Conservation (phyloP, 2,888 invertebrate species). For the Liodrosophila aerea region DNA sequence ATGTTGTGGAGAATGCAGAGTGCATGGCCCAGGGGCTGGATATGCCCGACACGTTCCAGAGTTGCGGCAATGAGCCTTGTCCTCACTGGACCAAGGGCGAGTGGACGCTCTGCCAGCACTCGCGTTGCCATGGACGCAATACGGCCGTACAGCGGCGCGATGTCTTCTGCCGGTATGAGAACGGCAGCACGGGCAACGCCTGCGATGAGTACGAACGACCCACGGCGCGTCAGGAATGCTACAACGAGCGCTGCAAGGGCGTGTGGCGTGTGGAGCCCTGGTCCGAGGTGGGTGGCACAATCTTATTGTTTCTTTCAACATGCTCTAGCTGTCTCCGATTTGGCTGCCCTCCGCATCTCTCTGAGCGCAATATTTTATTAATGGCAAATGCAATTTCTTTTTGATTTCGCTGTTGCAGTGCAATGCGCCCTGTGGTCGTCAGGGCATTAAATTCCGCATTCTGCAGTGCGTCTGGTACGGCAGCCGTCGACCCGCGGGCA, state of each 20-base stretch:
- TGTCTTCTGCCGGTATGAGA: slow-evolving; percentile 83
- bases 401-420: slow-evolving; percentile 85
- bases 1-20: slow-evolving; percentile 85
- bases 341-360: background rate
- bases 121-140: slow-evolving; percentile 89
- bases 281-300: slow-evolving; percentile 89
- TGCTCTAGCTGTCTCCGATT: no score
- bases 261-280: slow-evolving; percentile 96
- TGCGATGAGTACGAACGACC: slow-evolving; percentile 91
- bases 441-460: slow-evolving; percentile 93
- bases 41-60: slow-evolving; percentile 86
- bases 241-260: slow-evolving; percentile 91
- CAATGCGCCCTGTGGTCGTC: slow-evolving; percentile 90
- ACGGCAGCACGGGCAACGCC: slow-evolving; percentile 68
- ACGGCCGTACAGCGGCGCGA: slow-evolving; percentile 90
- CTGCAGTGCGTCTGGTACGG: slow-evolving; percentile 97
- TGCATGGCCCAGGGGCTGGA: slow-evolving; percentile 88
- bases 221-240: slow-evolving; percentile 90
- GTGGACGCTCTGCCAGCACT: slow-evolving; percentile 89
- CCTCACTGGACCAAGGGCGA: slow-evolving; percentile 88
- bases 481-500: slow-evolving; percentile 91
- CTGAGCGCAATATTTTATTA: slow-evolving; percentile 44
- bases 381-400: slow-evolving; percentile 44
- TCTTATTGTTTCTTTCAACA: no score
- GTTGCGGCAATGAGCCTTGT: slow-evolving; percentile 87